phyloP scores from a whole-genome alignment of 2,797 vertebrate species.

The Falco cherrug region DNA sequence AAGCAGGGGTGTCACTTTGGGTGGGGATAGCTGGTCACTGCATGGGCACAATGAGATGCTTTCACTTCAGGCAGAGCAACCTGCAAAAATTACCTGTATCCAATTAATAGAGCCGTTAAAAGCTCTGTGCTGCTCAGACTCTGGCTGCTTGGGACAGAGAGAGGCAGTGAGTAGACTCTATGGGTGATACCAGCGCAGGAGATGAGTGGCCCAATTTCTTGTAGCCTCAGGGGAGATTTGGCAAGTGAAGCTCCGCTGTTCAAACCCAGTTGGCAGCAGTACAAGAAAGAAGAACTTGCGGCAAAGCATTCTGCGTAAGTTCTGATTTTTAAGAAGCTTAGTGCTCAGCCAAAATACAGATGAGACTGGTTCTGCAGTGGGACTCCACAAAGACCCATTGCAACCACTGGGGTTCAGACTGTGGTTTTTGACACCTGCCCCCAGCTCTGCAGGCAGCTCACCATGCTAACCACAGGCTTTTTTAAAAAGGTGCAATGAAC shows the following conservation, averaged over 20 bases:
- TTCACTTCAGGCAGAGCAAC: background rate
- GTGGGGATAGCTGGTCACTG: background rate
- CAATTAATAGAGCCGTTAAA: background rate
- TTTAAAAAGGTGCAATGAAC: background rate
- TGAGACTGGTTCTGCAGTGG: background rate
- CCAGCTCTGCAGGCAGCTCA: rapidly evolving
- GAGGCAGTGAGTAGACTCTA: background rate
- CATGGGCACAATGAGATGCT: rapidly evolving
- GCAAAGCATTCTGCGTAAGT: rapidly evolving
- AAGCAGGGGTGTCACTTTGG: background rate
- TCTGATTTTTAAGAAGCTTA: background rate
- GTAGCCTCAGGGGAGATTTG: background rate
- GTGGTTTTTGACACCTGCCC: rapidly evolving
- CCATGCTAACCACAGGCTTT: background rate
- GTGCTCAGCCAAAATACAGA: background rate
- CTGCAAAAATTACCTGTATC: background rate
- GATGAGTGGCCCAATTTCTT: background rate
- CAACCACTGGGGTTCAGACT: background rate
- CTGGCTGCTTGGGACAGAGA: background rate
- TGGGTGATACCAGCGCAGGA: rapidly evolving
- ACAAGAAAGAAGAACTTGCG: background rate
- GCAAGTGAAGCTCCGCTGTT: background rate
- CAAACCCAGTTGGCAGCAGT: background rate
- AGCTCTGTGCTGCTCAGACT: rapidly evolving
- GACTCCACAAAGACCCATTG: background rate